Base-by-base conservation (phyloP, 1,140 invertebrate species). In the Hetaerina americana region DNA sequence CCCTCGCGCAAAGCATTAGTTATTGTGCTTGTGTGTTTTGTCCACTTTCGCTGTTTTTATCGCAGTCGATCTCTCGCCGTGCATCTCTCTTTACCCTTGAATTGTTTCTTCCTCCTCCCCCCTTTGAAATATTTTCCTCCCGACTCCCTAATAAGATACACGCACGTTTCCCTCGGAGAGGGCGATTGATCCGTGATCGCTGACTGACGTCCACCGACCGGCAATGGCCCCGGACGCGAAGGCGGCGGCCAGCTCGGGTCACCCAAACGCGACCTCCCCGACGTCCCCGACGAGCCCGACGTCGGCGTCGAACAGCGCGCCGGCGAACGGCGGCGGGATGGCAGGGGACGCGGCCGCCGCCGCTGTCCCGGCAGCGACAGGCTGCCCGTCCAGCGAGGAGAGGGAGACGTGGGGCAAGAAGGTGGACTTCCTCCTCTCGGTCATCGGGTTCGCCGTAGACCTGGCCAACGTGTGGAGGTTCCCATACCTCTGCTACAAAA, bases 351-450 rank as follows among this genome's bases (percentile, higher is more conserved):
- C n/a, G n/a, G n/a, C n/a, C 40, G 40, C 40, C 3, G 40, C 31
- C 6, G 31, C 40, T 12, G 40, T 18, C 40, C 40, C 40, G 8
- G 70, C 68, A 57, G 5, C 70, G 71, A 31, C 69, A 71, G 49
- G 70, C 69, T 2, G 69, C 69, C 66, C 68, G 71, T 5, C 71
- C 68, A 29, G 70, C 27, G 78, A 81, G 31, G 79, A 77, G 24
- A 74, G 85, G 22, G 85, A 86, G 76, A 84, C 81, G 10, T 87
- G 86, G 86, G 82, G 81, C 27, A 87, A 86, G 75, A 89, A 89
- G 77, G 82, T 87, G 18, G 88, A 90, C 77, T 89, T 90, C 77
- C 80, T 89, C 1, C 80, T 89, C 1, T 88, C 87, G 3, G 85
- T 87, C 27, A 85, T 87, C 73, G 86, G 86, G 1, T 87, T 87